phyloP scores from a whole-genome alignment of 2,797 vertebrate species.

The Chloroceryle inda region DNA sequence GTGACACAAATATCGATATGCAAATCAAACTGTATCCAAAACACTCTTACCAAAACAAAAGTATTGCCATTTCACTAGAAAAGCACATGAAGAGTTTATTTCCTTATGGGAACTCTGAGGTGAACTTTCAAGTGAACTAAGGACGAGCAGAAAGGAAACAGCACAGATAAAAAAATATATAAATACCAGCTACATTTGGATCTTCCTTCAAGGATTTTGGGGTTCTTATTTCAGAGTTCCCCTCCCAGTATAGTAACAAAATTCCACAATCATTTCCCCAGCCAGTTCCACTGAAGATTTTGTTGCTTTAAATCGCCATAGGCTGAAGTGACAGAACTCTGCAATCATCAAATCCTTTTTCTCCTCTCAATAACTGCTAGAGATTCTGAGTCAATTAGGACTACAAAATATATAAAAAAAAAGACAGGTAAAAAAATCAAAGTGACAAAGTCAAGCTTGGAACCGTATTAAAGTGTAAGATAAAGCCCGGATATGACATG shows the following conservation, averaged over 20 bases:
- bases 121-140: neutral
- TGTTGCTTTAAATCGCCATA: neutral
- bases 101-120: neutral
- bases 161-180: accelerated
- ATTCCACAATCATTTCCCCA: neutral
- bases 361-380: neutral
- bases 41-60: neutral
- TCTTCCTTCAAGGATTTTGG: neutral
- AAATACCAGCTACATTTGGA: accelerated
- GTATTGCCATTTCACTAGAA: neutral
- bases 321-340: neutral
- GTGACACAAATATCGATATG: neutral
- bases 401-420: neutral
- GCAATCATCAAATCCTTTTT: neutral
- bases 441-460: neutral
- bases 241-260: neutral
- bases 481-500: neutral
- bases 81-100: neutral
- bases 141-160: neutral
- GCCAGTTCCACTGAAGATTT: neutral
- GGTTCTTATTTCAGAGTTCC: neutral
- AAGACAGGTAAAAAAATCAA: neutral
- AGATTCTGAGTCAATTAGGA: neutral
- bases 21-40: neutral
- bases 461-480: neutral